Evolutionary conservation across 2,113 vertebrate genomes (phyloP).

Genomic region (Urocitellus parryii): DNA sequence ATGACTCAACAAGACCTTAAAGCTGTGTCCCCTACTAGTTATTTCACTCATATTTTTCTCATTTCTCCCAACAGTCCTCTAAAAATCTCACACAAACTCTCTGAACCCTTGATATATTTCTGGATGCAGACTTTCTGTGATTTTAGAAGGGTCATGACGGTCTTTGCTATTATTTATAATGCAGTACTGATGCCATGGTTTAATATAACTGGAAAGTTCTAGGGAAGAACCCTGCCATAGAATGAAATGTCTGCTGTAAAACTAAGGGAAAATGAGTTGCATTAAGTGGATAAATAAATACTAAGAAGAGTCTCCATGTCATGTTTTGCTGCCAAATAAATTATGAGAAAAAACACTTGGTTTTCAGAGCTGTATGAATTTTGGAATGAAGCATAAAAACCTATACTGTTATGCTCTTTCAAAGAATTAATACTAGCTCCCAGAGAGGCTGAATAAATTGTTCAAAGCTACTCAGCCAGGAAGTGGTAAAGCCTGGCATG

Average conservation of each 20-base stretch:
- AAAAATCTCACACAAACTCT: neutral
- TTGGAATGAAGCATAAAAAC: neutral
- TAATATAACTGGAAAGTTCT: neutral
- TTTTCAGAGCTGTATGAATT: neutral
- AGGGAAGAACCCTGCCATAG: neutral
- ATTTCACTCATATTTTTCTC: neutral
- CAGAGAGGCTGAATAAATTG: neutral
- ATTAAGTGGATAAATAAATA: neutral
- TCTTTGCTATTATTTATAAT: neutral
- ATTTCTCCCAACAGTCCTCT: neutral
- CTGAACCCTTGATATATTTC: neutral
- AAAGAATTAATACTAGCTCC: neutral
- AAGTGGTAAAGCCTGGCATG: neutral
- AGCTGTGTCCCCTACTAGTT: neutral
- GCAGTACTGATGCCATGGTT: neutral
- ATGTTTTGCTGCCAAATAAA: slow-evolving; percentile 20
- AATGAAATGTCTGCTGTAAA: neutral
- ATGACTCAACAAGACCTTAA: neutral
- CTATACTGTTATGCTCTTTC: neutral
- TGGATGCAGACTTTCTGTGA: slow-evolving; percentile 18
- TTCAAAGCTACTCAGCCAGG: neutral
- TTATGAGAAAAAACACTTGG: neutral
- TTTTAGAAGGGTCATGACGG: neutral
- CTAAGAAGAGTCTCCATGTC: neutral
- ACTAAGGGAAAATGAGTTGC: neutral